phyloP scores from a whole-genome alignment of 1,140 invertebrate species.

The Ptiloglossa arizonensis region DNA sequence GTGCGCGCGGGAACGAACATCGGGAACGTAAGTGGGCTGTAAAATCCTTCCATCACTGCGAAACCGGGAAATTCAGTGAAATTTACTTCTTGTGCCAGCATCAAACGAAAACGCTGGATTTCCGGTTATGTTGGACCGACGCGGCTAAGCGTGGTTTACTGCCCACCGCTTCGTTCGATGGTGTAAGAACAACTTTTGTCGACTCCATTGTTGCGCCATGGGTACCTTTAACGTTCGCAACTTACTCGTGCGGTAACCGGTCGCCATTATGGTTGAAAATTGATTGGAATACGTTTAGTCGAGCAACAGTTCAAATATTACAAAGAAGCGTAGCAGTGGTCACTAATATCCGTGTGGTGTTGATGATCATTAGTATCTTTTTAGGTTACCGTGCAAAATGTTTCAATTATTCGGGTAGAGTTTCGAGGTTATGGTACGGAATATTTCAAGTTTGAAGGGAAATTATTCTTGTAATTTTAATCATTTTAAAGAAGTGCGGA shows the following conservation, averaged over 20 bases:
- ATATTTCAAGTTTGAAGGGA: no score
- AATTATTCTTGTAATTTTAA: no score
- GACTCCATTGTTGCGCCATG: slow-evolving; percentile 23
- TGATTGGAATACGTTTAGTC: no score
- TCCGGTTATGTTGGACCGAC: slow-evolving; percentile 61
- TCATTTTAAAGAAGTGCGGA: no score
- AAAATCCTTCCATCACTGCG: slow-evolving; percentile 70
- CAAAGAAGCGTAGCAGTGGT: no score
- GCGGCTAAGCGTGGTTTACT: slow-evolving; percentile 36
- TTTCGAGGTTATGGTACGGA: no score
- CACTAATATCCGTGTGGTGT: no score
- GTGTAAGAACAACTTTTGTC: slow-evolving; percentile 14
- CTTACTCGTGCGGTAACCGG: not conserved
- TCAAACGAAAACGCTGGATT: slow-evolving; percentile 65
- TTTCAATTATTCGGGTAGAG: no score
- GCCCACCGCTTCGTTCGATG: slow-evolving; percentile 34
- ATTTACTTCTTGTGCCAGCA: slow-evolving; percentile 69
- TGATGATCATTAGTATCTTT: no score
- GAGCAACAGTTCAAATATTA: no score
- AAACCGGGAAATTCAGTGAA: slow-evolving; percentile 73
- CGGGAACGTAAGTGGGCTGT: slow-evolving; percentile 63
- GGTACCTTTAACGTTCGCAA: not conserved
- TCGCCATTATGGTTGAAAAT: no score
- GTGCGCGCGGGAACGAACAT: slow-evolving; percentile 35
- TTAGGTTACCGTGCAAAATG: no score